Evolutionary conservation across 2,113 vertebrate species (phyloP), one percentile per base, ranked within the genome.

Genomic region (Peucedramus taeniatus): DNA sequence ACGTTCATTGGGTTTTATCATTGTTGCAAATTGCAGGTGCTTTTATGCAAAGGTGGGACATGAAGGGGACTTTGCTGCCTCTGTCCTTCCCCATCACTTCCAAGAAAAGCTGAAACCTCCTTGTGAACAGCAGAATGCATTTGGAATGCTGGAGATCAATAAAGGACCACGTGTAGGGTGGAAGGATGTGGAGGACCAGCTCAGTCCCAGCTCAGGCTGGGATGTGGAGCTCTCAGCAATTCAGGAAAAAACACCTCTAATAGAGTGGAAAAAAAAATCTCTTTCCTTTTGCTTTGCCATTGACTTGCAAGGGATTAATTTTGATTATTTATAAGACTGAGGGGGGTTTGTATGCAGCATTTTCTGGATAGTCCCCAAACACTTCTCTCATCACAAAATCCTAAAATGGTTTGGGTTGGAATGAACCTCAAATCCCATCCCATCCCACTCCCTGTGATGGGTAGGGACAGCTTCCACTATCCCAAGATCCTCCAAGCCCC

Each of bases 11-110:
- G 54, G 79, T 96, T 96, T 78, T 61, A 44, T 75, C 90, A 37
- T 33, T 13, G 72, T 64, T 90, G 94, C 88, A 94, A 96, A 92
- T 96, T 95, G 66, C 76, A 92, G 90, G 93, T 94, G 94, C 90
- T 95, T 93, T 96, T 92, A 57, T 56, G 80, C 64, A 86, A 57
- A 90, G 87, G 92, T 96, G 85, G 93, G 76, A 93, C 56, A 56
- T 3, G 86, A 33, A 89, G 80, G 57, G 89, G 88, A 78, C 88
- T 83, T 71, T 31, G 40, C 35, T 66, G 72, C 57, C 84, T 64
- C 51, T 30, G 44, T 87, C 86, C 76, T 89, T 89, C 40, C 26
- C 72, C 77, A 33, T 2, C 71, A 7, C 56, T 68, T 64, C 63
- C 51, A 68, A 61, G 77, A 37, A 40, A 63, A 89, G 47, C 28